These are phyloP conservation scores for Melanaphis sacchari DNA, from an alignment of 1,140 invertebrate species.

Conservation along the genomic window DNA sequence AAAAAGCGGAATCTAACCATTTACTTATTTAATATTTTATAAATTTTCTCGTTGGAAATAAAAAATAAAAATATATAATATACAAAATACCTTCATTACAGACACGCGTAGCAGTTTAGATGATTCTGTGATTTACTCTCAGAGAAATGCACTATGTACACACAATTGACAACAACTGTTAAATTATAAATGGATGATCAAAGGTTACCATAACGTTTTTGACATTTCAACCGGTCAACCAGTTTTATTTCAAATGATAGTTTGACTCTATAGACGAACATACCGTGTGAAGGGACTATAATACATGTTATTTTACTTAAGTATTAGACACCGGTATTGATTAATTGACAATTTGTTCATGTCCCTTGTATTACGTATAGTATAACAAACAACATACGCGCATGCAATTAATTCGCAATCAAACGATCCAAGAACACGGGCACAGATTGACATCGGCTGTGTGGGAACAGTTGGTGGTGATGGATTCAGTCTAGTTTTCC, in stretches of 20 bases:
- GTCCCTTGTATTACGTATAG: not conserved
- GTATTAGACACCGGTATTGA: not conserved
- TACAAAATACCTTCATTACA: too few relatives aligned
- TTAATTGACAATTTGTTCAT: not conserved
- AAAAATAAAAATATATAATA: too few relatives aligned
- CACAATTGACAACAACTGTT: too few relatives aligned
- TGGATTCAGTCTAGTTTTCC: not conserved
- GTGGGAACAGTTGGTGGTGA: conserved; percentile 9
- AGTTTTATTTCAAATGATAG: not conserved
- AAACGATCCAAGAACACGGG: not conserved
- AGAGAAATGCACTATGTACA: too few relatives aligned
- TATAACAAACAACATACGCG: not conserved
- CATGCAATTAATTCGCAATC: not conserved
- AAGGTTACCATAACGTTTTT: not conserved
- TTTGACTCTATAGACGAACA: not conserved
- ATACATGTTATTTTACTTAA: not conserved
- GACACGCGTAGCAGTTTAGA: too few relatives aligned
- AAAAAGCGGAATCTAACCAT: too few relatives aligned
- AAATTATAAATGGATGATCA: too few relatives aligned
- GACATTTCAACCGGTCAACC: not conserved
- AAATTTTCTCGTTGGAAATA: too few relatives aligned
- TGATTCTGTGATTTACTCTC: too few relatives aligned
- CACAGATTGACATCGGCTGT: not conserved
- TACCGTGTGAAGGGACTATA: not conserved
- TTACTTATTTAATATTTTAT: too few relatives aligned